These are phyloP conservation scores for Odontocerum albicorne DNA, from an alignment of 2,888 invertebrate species.

Conservation along the genomic window DNA sequence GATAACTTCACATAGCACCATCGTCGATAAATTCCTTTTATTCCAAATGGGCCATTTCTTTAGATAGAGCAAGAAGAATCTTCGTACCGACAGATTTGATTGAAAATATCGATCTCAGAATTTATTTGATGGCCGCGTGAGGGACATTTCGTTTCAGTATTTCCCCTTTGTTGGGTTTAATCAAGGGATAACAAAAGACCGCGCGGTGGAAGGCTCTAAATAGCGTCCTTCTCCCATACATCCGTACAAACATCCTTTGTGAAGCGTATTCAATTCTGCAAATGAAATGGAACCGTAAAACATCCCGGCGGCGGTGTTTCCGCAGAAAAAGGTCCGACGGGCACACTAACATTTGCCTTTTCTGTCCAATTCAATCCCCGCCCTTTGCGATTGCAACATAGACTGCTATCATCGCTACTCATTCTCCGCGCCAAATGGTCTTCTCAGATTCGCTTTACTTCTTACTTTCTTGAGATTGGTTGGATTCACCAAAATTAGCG, in stretches of 20 bases:
- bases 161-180: constrained; percentile 10
- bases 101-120: too few species aligned
- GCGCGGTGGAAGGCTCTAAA: constrained; percentile 9
- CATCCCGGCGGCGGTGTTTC: constrained; percentile 14
- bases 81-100: too few species aligned
- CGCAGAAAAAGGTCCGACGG: constrained; percentile 11
- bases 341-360: background rate
- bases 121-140: constrained; percentile 5
- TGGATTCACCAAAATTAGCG: too few species aligned
- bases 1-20: too few species aligned
- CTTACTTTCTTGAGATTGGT: too few species aligned
- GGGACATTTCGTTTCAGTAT: constrained; percentile 1
- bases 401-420: too few species aligned
- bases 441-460: too few species aligned
- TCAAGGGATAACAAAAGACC: constrained; percentile 17
- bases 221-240: constrained; percentile 11
- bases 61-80: too few species aligned
- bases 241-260: constrained; percentile 10
- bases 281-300: constrained; percentile 19
- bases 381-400: too few species aligned
- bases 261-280: constrained; percentile 16
- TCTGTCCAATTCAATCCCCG: too few species aligned
- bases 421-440: too few species aligned
- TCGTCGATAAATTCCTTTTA: background rate
- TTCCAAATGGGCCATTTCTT: too few species aligned